A percentile compares a stretch with the other conserved stretches of the same genome.
Conservation (phyloP, 1,140 invertebrate species). For the Drosophila lacteicornis region DNA sequence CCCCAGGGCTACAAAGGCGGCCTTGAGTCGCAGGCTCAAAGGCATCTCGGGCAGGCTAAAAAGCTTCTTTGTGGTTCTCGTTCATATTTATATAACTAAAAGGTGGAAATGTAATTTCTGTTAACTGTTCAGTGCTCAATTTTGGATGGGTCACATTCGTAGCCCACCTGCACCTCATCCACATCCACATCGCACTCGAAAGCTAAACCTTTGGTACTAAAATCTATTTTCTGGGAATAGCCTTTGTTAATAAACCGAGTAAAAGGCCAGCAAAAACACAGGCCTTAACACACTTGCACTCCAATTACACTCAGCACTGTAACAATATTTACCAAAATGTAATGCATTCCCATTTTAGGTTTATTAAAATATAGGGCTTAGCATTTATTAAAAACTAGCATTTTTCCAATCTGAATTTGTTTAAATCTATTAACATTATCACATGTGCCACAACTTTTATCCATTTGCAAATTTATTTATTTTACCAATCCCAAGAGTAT, state of each 20-base stretch:
- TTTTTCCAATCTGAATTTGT: background rate
- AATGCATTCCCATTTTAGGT: no score
- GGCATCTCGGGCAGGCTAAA: constrained; percentile 1
- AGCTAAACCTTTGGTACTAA: background rate
- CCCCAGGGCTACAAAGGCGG: constrained; percentile 15
- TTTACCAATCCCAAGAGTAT: constrained; percentile 10
- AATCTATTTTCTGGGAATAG: background rate
- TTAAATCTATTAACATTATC: background rate
- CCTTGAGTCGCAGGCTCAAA: constrained; percentile 11
- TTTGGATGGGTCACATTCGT: background rate
- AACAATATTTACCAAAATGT: background rate
- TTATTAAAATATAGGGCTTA: no score
- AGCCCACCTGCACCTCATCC: background rate
- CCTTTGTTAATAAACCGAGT: background rate
- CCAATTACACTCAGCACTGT: background rate
- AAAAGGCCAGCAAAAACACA: background rate
- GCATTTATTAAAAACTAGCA: background rate
- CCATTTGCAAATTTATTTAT: background rate
- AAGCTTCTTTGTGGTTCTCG: constrained; percentile 1
- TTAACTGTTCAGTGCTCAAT: background rate
- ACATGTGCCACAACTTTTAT: background rate
- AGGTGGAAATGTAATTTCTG: background rate
- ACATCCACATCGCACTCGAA: background rate
- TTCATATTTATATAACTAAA: background rate
- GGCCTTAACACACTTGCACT: background rate